Evolutionary conservation across 2,113 vertebrate species (phyloP).

Genomic region (Elephas maximus): DNA sequence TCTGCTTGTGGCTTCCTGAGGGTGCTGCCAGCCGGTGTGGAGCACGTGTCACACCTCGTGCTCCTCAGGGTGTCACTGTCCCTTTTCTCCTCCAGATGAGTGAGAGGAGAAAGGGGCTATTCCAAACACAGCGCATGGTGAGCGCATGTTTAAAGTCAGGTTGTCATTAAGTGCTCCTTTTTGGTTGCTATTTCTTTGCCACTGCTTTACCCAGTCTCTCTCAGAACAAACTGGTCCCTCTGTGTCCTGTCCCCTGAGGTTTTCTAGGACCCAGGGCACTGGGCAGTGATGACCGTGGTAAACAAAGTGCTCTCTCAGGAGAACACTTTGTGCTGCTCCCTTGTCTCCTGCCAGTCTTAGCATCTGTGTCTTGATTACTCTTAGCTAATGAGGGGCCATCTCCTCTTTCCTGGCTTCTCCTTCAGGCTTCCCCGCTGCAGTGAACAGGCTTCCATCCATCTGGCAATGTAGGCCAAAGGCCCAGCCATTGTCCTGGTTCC

Average conservation of each 20-base stretch:
- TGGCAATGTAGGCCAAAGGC: not conserved
- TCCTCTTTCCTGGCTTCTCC: not conserved
- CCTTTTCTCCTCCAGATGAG: not conserved
- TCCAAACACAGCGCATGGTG: not conserved
- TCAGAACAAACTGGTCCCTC: not conserved
- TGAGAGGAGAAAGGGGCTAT: not conserved
- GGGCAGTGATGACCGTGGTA: not conserved
- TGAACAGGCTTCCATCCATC: not conserved
- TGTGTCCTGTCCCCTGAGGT: not conserved
- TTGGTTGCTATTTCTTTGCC: not conserved
- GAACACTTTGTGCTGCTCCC: not conserved
- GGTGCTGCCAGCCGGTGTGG: not conserved
- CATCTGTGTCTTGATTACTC: not conserved
- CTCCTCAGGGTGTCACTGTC: too few relatives aligned
- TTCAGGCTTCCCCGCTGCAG: not conserved
- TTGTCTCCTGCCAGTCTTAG: not conserved
- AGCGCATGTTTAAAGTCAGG: not conserved
- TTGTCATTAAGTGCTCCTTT: not conserved
- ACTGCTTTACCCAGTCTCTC: not conserved
- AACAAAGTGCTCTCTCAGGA: not conserved
- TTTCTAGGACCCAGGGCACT: not conserved
- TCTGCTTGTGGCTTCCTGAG: not conserved
- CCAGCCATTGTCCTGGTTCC: not conserved
- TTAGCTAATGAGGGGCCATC: too few relatives aligned
- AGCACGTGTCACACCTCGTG: not conserved